Conservation (phyloP, 2,797 vertebrate species). For the Danio kyathit region DNA sequence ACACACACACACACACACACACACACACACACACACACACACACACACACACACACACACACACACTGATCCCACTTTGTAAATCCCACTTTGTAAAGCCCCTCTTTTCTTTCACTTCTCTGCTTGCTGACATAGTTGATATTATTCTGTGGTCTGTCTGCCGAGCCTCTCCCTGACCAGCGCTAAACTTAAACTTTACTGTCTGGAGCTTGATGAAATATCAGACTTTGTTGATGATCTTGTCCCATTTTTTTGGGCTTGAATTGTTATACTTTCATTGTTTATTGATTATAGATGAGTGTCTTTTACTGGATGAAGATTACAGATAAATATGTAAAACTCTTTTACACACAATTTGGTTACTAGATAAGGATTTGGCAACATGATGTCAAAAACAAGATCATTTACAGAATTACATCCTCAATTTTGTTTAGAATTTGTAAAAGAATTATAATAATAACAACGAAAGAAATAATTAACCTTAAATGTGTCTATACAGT, state of each 20-base stretch:
- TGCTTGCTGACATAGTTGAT: slow-evolving; percentile 61
- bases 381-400: too few relatives aligned
- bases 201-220: slow-evolving; percentile 37
- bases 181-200: slow-evolving; percentile 38
- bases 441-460: too few relatives aligned
- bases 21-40: slow-evolving; percentile 13
- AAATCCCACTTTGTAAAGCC: slow-evolving; percentile 59
- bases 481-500: too few relatives aligned
- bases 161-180: slow-evolving; percentile 41
- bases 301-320: too few relatives aligned
- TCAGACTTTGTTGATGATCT: slow-evolving; percentile 6
- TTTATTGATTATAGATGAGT: not conserved
- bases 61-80: slow-evolving; percentile 58
- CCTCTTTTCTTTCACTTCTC: slow-evolving; percentile 54
- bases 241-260: slow-evolving; percentile 6
- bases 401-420: too few relatives aligned
- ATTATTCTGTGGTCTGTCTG: slow-evolving; percentile 52
- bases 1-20: slow-evolving; percentile 16
- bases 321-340: too few relatives aligned
- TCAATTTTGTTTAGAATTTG: too few relatives aligned
- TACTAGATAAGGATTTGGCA: too few relatives aligned
- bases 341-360: too few relatives aligned
- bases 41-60: slow-evolving; percentile 17
- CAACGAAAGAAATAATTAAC: too few relatives aligned
- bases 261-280: not conserved